Conservation (phyloP, 2,113 vertebrate genomes). For the Cercopithecus mona region DNA sequence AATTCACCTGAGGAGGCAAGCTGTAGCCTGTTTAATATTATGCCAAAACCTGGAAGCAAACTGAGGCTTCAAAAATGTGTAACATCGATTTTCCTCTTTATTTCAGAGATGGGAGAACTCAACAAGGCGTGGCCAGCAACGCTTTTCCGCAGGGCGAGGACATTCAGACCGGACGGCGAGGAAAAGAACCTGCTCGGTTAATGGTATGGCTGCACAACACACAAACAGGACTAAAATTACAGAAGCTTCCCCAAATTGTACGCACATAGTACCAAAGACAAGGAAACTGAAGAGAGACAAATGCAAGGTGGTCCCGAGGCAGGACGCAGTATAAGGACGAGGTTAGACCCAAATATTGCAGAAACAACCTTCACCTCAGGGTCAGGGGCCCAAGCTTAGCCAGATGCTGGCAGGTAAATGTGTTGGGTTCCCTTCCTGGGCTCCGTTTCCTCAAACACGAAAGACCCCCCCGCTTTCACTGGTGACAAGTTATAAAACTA, state of each 20-base stretch:
- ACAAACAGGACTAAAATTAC: background rate
- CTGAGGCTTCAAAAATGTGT: no score
- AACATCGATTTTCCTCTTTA: background rate
- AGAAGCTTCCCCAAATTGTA: background rate
- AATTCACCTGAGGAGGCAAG: background rate
- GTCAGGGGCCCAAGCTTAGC: background rate
- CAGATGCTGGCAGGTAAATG: background rate
- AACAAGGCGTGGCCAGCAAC: accelerated
- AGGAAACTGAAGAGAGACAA: background rate
- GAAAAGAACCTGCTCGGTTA: background rate
- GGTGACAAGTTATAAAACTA: background rate
- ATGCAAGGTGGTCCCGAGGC: background rate
- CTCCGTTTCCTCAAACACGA: background rate
- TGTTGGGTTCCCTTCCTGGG: no score
- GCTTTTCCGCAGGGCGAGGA: background rate
- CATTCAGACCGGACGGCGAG: background rate
- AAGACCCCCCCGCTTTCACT: background rate
- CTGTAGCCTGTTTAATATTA: background rate
- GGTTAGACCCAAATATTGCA: background rate
- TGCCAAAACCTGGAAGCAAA: background rate
- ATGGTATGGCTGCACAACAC: background rate
- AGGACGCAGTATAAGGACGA: no score
- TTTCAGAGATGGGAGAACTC: background rate
- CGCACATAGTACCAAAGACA: background rate
- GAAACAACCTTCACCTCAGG: background rate